These are phyloP conservation scores for Lasaia peninsularis DNA, from an alignment of 1,140 invertebrate genomes.

Conservation along the genomic window DNA sequence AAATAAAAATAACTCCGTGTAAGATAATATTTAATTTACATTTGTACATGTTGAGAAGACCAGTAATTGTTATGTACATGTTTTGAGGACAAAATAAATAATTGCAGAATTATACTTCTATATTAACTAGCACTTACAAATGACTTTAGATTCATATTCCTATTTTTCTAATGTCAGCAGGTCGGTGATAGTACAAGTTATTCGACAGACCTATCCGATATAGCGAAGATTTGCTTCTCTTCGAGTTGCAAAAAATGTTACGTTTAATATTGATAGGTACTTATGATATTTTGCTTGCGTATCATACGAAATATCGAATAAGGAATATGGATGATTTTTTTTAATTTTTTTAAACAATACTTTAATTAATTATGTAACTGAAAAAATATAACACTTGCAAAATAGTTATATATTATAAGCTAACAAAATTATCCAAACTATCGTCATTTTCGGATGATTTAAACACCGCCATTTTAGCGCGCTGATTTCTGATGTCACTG, in stretches of 20 bases:
- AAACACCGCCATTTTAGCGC: no score
- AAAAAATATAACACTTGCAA: no score
- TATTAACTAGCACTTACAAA: slow-evolving; percentile 50
- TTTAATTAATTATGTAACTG: no score
- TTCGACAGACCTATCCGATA: neutral
- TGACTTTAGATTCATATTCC: slow-evolving; percentile 39
- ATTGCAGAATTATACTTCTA: slow-evolving; percentile 52
- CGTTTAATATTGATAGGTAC: neutral
- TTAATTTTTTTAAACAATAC: no score
- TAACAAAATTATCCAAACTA: no score
- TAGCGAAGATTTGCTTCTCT: neutral
- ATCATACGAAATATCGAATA: no score
- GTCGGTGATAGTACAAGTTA: neutral
- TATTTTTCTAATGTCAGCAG: slow-evolving; percentile 7
- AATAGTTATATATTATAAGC: no score
- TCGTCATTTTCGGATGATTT: no score
- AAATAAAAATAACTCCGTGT: slow-evolving; percentile 35
- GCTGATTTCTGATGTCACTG: no score
- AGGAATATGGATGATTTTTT: no score
- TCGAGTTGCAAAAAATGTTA: neutral
- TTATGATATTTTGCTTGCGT: no score
- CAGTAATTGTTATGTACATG: slow-evolving; percentile 60
- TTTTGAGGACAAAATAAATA: slow-evolving; percentile 64
- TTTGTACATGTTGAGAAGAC: slow-evolving; percentile 70
- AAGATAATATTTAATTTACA: slow-evolving; percentile 68